Evolutionary conservation across 53 echinoderm and acorn worm species (phyloP), one percentile per base, ranked within the genome.

Genomic region (Pentamera pediparva): DNA sequence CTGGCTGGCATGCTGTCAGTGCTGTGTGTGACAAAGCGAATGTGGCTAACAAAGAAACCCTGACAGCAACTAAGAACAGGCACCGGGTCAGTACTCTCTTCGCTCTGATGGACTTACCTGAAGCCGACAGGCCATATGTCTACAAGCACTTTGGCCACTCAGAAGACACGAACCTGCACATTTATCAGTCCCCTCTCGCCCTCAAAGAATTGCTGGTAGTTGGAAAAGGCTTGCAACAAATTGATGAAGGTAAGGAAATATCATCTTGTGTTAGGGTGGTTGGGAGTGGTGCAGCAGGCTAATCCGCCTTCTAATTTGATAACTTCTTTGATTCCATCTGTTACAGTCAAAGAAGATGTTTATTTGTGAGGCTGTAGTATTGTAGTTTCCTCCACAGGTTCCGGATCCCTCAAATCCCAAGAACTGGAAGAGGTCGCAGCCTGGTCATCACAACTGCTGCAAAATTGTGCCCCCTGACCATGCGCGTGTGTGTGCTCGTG

Each of bases 91-190:
- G 37, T 18, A 63, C 63, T 3, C 10, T 37, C 17, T 63, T 63
- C 36, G 84, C 89, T n/a, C 72, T 85, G 17, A 81, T 78, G 75
- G 85, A 89, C 61, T 58, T 89, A 5, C 80, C 88, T 22, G 75
- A 77, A 27, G 11, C 41, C 22, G 85, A 85, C 22, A 62, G 74
- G 54, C 33, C 37, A 2, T 81, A 56, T 59, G 75, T 82, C 4
- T 86, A 81, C 70, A 89, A 89, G 65, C 90, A 89, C 69, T 62
- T 89, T n/a, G 82, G 86, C 17, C 89, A 85, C 40, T 67, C 80
- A 29, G 85, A 77, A 71, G 78, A 81, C 29, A 85, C 78, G 19
- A 89, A 84, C 49, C 6, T 28, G 22, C 32, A 89, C 43, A 56
- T 89, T 34, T 84, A 88, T 37, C 84, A 89, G 57, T 76, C 80